Percentiles rank a stretch among this genome's conserved stretches.
Evolutionary conservation across 2,113 vertebrate genomes (phyloP).

Genomic region (Hypanus sabinus): DNA sequence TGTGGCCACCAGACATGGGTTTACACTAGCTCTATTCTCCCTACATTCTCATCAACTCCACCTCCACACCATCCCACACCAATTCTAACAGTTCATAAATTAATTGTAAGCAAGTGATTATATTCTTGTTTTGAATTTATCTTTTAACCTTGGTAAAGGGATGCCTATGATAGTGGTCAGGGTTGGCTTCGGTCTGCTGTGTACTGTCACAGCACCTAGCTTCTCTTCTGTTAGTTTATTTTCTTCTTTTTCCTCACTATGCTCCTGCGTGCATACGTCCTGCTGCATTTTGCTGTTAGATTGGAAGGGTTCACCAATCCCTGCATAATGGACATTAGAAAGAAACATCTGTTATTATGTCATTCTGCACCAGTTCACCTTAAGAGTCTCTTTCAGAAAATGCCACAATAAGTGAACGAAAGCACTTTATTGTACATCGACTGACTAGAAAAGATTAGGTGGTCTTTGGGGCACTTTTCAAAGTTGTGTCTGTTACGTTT

Average conservation of each 20-base stretch:
- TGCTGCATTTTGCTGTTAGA: not conserved
- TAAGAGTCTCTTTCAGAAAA: not conserved
- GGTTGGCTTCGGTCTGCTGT: not conserved
- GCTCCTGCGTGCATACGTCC: not conserved
- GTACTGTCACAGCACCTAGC: not conserved
- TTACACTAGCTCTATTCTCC: too few relatives aligned
- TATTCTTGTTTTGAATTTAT: conserved; percentile 27
- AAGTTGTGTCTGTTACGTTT: not conserved
- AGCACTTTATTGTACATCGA: not conserved
- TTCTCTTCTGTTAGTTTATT: not conserved
- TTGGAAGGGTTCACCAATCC: not conserved
- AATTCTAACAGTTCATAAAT: too few relatives aligned
- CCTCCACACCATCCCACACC: too few relatives aligned
- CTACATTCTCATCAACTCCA: too few relatives aligned
- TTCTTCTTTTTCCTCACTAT: not conserved
- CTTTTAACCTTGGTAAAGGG: not conserved
- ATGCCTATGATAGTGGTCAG: not conserved
- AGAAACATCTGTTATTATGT: not conserved
- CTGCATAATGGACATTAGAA: not conserved
- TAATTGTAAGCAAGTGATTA: not conserved
- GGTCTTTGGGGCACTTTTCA: not conserved
- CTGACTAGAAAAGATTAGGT: not conserved
- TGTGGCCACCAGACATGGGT: too few relatives aligned
- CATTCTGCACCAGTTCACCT: not conserved
- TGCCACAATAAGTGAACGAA: not conserved